Evolutionary conservation across 2,888 invertebrate genomes (phyloP).

Genomic region (Cosmia trapezina): DNA sequence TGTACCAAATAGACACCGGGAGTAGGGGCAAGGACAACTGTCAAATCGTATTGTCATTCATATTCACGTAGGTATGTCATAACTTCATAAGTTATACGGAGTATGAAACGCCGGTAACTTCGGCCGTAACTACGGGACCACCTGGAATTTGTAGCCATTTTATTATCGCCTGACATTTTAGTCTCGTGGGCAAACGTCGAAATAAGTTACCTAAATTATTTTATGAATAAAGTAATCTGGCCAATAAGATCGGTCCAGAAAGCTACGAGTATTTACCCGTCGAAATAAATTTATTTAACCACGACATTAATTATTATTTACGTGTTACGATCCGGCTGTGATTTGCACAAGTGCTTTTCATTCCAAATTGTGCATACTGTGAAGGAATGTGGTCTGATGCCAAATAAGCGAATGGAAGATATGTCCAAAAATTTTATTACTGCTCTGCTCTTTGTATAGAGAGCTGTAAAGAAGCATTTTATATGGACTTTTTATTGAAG

Average conservation of each 20-base stretch:
- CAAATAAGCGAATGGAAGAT: conserved; percentile 39
- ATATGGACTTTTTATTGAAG: conserved; percentile 38
- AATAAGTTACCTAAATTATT: conserved; percentile 22
- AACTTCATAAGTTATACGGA: too few relatives aligned
- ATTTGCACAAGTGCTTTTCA: conserved; percentile 58
- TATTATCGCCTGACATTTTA: not conserved
- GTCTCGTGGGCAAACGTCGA: conserved; percentile 4
- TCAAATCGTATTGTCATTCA: too few relatives aligned
- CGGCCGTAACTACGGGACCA: too few relatives aligned
- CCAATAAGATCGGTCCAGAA: conserved; percentile 31
- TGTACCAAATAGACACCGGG: too few relatives aligned
- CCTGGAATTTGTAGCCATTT: not conserved
- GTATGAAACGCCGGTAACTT: too few relatives aligned
- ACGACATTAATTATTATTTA: conserved; percentile 60
- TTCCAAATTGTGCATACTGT: conserved; percentile 45
- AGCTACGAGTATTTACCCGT: conserved; percentile 36
- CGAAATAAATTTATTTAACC: conserved; percentile 57
- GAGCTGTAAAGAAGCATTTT: conserved; percentile 28
- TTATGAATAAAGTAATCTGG: conserved; percentile 41
- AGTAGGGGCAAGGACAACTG: too few relatives aligned
- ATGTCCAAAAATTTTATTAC: conserved; percentile 37
- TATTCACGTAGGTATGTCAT: too few relatives aligned
- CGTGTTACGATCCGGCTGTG: conserved; percentile 44
- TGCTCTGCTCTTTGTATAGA: not conserved
- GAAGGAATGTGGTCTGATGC: conserved; percentile 54